phyloP scores from a whole-genome alignment of 2,113 vertebrate genomes.

The Colius striatus region DNA sequence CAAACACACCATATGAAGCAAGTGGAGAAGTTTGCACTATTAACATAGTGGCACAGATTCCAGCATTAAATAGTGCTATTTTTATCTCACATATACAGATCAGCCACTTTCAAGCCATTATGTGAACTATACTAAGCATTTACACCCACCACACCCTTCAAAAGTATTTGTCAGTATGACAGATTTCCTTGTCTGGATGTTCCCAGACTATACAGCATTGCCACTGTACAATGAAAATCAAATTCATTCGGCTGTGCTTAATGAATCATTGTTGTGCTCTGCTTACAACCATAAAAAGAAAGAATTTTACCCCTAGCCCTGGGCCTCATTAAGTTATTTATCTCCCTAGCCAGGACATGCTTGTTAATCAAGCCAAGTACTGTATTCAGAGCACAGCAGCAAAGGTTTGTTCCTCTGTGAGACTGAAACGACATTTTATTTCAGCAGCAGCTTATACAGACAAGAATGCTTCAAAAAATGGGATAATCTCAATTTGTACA shows the following conservation, averaged over 20 bases:
- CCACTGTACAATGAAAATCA: slow-evolving; percentile 1
- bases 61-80: not conserved
- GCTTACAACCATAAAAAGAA: slow-evolving; percentile 39
- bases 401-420: not conserved
- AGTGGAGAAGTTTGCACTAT: not conserved
- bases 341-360: slow-evolving; percentile 21
- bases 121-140: slow-evolving; percentile 7
- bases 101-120: not conserved
- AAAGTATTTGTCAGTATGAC: not conserved
- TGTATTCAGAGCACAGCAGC: not conserved
- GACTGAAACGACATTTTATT: not conserved
- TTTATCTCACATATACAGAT: not conserved
- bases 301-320: slow-evolving; percentile 47
- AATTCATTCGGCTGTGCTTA: slow-evolving; percentile 46
- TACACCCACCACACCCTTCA: not conserved
- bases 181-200: slow-evolving; percentile 30
- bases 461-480: not conserved
- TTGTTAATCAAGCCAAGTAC: slow-evolving; percentile 58
- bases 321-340: slow-evolving; percentile 60
- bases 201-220: not conserved
- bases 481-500: not conserved
- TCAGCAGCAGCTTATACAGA: not conserved
- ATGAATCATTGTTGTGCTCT: slow-evolving; percentile 18
- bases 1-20: not conserved
- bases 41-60: not conserved